Evolutionary conservation across 2,888 invertebrate genomes (phyloP), one percentile per base, ranked within the genome.

Genomic region (Drosophila niveifrons): DNA sequence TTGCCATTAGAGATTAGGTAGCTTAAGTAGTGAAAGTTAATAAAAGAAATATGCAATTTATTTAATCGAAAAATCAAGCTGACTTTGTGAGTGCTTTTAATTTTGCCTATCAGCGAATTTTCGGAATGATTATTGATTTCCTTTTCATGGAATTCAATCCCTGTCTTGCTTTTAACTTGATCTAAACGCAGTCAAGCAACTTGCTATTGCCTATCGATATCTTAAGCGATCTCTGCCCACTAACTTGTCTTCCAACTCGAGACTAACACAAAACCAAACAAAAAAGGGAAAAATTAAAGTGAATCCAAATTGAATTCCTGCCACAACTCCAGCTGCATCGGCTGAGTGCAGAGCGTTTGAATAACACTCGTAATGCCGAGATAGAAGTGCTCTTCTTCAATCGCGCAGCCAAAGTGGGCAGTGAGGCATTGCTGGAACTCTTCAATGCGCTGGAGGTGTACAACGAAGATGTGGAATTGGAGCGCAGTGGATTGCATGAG

Each of bases 361-460:
- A 97, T 93, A 97, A 97, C 90, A 97, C 97, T 0, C 94, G 94
- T 23, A 94, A 95, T 55, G 95, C 97, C 0, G 94, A 94, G 59
- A 94, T 94, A 23, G 95, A 97, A 46, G 94, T 97, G 13, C 91
- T 98, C 47, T 97, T 97, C 93, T 98, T 97, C 93, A 98, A 98
- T 92, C 94, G 97, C 10, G 97, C 97, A 53, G 97, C 98, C n/a
- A 98, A 98, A 93, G 97, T 97, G 51, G 98, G 97, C 68, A 97
- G 97, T 61, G 97, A 97, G 93, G 96, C 97, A 2, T 94, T 97
- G 90, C 96, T 97, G 95, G 96, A 97, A 90, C 73, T 92, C 0
- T 75, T 91, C 17, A 66, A 61, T 1, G 61, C 76, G 1, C 48
- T 91, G 47, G 82, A 75, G 31, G 63, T 63, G 6, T 77, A 67